Conservation (phyloP, 2,113 vertebrate genomes). For the Pimephales promelas region DNA sequence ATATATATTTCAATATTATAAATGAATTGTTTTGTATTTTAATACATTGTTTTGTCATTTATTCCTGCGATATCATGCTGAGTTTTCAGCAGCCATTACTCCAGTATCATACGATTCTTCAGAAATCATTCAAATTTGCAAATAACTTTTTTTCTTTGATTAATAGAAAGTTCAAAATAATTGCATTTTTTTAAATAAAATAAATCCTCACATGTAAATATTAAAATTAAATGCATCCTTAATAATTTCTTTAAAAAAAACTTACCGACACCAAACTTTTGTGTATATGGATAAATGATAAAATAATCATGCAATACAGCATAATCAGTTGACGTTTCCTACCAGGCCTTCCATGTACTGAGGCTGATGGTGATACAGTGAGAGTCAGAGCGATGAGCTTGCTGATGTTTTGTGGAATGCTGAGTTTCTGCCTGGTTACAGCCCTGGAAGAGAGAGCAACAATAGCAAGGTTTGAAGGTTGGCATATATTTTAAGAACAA, state of each 20-base stretch:
- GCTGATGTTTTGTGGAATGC: constrained; percentile 90
- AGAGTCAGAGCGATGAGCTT: constrained; percentile 77
- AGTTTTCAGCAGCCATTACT: not conserved
- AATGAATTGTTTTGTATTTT: not conserved
- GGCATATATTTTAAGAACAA: not conserved
- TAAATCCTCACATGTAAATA: too few species aligned
- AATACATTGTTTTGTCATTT: not conserved
- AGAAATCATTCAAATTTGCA: too few species aligned
- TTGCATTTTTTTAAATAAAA: not conserved
- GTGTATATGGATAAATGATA: not conserved
- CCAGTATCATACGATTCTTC: too few species aligned
- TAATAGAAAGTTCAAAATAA: not conserved
- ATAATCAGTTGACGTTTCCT: constrained; percentile 63
- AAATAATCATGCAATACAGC: not conserved
- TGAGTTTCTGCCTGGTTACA: constrained; percentile 89
- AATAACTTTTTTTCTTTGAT: not conserved
- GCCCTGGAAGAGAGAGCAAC: constrained; percentile 71
- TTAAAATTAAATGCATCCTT: not conserved
- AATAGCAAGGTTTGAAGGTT: not conserved
- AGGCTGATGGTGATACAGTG: constrained; percentile 92
- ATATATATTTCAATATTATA: too few species aligned
- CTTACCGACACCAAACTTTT: not conserved
- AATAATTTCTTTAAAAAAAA: not conserved
- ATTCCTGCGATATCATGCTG: not conserved
- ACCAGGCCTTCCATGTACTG: constrained; percentile 94